Percentiles rank a stretch among this genome's conserved stretches.
Evolutionary conservation across 1,140 invertebrate species (phyloP).

Genomic region (Zaprionus ornatus): DNA sequence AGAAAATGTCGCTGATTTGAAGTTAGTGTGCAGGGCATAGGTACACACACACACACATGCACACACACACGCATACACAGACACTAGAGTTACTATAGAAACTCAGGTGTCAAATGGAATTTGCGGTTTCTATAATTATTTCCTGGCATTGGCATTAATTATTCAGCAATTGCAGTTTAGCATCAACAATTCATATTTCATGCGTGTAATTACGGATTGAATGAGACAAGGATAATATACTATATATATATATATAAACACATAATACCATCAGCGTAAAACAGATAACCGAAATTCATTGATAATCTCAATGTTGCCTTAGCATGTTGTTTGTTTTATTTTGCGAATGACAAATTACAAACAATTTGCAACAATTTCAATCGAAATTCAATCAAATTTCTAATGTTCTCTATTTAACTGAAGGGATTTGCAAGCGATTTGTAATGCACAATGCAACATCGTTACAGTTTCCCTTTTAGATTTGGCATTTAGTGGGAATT

Average conservation of each 20-base stretch:
- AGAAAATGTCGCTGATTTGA: conserved; percentile 59
- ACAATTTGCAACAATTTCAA: too few species aligned
- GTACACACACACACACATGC: background rate
- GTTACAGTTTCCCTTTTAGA: too few species aligned
- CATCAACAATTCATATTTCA: conserved; percentile 25
- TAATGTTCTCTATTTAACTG: background rate
- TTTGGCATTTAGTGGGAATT: background rate
- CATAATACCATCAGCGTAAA: background rate
- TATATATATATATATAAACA: too few species aligned
- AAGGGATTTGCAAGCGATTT: background rate
- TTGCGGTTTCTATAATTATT: conserved; percentile 34
- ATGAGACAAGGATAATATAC: background rate
- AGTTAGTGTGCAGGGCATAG: conserved; percentile 28
- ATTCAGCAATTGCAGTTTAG: conserved; percentile 10
- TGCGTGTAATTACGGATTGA: background rate
- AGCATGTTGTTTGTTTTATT: background rate
- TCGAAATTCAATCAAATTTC: background rate
- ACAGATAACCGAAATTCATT: background rate
- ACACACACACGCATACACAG: background rate
- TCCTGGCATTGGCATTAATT: conserved; percentile 10
- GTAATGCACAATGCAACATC: background rate
- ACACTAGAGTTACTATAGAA: conserved; percentile 4
- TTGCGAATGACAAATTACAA: too few species aligned
- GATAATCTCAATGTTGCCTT: too few species aligned
- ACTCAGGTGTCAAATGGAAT: conserved; percentile 48